A percentile compares a stretch with the other conserved stretches of the same genome.
These are phyloP conservation scores for Axea sp. DNA, from an alignment of 2,888 invertebrate species.

Conservation along the genomic window DNA sequence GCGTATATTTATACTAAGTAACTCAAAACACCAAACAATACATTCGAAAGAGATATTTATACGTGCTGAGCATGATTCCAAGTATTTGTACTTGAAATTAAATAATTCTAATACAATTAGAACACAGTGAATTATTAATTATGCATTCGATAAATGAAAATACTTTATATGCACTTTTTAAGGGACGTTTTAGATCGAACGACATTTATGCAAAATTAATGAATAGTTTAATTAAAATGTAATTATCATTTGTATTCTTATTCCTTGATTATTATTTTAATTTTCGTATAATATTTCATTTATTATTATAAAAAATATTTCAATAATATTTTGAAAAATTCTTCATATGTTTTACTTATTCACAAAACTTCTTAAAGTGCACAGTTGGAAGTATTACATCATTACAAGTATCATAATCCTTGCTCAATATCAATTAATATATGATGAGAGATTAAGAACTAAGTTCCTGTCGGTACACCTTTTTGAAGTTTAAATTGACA, in stretches of 20 bases:
- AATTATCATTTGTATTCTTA: no score
- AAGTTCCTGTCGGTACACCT: slow-evolving; percentile 4
- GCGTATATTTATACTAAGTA: slow-evolving; percentile 34
- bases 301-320: no score
- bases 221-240: no score
- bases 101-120: slow-evolving; percentile 45
- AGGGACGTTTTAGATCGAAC: slow-evolving; percentile 8
- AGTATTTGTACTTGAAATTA: slow-evolving; percentile 33
- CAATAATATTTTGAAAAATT: no score
- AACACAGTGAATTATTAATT: slow-evolving; percentile 31
- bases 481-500: slow-evolving; percentile 25
- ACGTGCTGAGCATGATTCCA: slow-evolving; percentile 20
- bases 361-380: no score
- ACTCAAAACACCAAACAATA: slow-evolving; percentile 32
- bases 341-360: no score
- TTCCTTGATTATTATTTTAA: no score
- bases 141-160: slow-evolving; percentile 21
- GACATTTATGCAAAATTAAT: no score
- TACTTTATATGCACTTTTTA: slow-evolving; percentile 14
- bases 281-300: no score
- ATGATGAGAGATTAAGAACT: slow-evolving; percentile 36
- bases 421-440: slow-evolving; percentile 44
- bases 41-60: slow-evolving; percentile 36
- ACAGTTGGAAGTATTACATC: no score
- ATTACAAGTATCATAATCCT: slow-evolving; percentile 24